These are phyloP conservation scores for Barbus barbus DNA, from an alignment of 2,113 vertebrate species.

Conservation along the genomic window DNA sequence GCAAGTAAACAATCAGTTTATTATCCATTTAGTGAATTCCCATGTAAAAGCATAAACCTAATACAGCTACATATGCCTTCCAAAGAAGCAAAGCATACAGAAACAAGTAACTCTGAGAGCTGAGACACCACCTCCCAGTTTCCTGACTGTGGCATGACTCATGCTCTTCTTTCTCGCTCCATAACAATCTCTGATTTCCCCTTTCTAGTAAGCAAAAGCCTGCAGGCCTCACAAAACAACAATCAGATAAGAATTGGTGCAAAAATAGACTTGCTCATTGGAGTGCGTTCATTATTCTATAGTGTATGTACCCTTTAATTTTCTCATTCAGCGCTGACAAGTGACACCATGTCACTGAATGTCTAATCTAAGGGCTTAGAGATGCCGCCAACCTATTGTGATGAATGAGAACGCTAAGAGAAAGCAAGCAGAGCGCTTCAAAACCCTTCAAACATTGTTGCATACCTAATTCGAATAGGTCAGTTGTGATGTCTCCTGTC, in stretches of 20 bases:
- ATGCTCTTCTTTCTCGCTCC: constrained; percentile 49
- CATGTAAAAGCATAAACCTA: no score
- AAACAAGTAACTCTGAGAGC: constrained; percentile 7
- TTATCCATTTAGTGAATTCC: no score
- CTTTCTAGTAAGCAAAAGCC: constrained; percentile 56
- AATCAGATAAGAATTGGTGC: constrained; percentile 35
- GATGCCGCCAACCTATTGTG: constrained; percentile 7
- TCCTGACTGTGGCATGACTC: constrained; percentile 47
- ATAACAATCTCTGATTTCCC: constrained; percentile 30
- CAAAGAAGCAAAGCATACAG: constrained; percentile 14
- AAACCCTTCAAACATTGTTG: background rate
- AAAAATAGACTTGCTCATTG: constrained; percentile 39
- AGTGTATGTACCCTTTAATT: constrained; percentile 36
- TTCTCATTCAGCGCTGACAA: constrained; percentile 32
- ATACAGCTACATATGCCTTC: background rate
- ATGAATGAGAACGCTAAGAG: background rate
- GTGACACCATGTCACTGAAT: constrained; percentile 36
- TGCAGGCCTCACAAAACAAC: constrained; percentile 33
- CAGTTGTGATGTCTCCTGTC: background rate
- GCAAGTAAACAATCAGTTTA: background rate
- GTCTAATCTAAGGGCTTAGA: constrained; percentile 19
- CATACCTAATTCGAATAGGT: background rate
- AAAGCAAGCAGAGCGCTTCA: background rate
- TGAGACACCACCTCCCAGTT: constrained; percentile 20
- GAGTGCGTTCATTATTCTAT: constrained; percentile 32